These are phyloP conservation scores for Rhysida immarginata DNA, from an alignment of 1,140 invertebrate genomes.

Conservation along the genomic window DNA sequence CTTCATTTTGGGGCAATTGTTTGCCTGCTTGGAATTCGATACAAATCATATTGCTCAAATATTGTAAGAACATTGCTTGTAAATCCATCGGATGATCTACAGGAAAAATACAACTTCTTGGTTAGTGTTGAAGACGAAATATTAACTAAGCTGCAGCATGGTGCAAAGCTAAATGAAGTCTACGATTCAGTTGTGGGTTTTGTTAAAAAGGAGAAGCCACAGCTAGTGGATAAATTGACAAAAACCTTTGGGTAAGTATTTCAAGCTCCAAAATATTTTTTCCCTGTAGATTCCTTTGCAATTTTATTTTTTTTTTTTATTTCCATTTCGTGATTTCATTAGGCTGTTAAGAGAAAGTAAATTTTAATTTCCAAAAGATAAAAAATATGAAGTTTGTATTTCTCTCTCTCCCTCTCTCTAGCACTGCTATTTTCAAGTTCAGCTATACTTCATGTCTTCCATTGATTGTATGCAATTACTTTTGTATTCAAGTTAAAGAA, in stretches of 20 bases:
- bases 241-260: slow-evolving; percentile 75
- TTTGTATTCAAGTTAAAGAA: no score
- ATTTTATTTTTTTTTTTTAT: background rate
- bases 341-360: no score
- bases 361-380: no score
- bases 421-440: no score
- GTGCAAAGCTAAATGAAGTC: slow-evolving; percentile 69
- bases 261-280: no score
- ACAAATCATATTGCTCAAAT: slow-evolving; percentile 97
- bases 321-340: no score
- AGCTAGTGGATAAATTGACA: slow-evolving; percentile 76
- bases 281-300: no score
- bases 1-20: slow-evolving; percentile 94
- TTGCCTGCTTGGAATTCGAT: slow-evolving; percentile 82
- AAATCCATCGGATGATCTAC: slow-evolving; percentile 64
- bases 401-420: no score
- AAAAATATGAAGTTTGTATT: no score
- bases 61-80: slow-evolving; percentile 94
- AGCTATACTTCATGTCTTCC: no score
- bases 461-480: no score
- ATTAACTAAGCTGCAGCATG: slow-evolving; percentile 65
- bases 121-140: slow-evolving; percentile 83
- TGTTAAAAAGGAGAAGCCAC: slow-evolving; percentile 75
- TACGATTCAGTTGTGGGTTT: slow-evolving; percentile 68
- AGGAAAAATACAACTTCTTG: slow-evolving; percentile 85